Percentiles rank a stretch among this genome's conserved stretches.
Conservation (phyloP, 2,113 vertebrate genomes). For the Sceloporus undulatus region DNA sequence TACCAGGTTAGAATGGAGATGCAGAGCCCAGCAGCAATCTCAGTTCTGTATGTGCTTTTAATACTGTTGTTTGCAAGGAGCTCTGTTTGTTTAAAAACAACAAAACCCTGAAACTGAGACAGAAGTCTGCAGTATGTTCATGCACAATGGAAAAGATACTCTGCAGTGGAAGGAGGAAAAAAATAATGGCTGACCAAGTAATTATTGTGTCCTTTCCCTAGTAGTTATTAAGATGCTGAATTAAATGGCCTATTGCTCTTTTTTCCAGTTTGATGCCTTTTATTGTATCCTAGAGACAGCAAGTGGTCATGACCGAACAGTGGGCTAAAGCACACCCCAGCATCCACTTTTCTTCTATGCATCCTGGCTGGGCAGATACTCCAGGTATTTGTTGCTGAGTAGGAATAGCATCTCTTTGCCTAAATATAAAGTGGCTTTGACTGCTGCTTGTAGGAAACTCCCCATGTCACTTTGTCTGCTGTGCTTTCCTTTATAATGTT, state of each 20-base stretch:
- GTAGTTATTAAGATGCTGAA: background rate
- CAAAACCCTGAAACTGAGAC: background rate
- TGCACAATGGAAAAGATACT: background rate
- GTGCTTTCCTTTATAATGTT: background rate
- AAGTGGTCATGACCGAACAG: slow-evolving; percentile 85
- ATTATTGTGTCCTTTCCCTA: background rate
- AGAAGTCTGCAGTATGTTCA: too few relatives aligned
- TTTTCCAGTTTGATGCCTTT: slow-evolving; percentile 33
- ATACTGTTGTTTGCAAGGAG: background rate
- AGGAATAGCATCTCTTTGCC: fast-evolving
- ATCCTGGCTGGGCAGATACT: slow-evolving; percentile 87
- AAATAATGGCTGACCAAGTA: background rate
- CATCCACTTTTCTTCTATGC: slow-evolving; percentile 87
- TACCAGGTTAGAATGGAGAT: background rate
- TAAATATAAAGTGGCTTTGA: background rate
- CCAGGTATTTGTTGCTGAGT: slow-evolving; percentile 74
- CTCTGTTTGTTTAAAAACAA: background rate
- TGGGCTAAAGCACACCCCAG: slow-evolving; percentile 80
- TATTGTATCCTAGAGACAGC: slow-evolving; percentile 80
- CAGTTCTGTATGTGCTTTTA: background rate
- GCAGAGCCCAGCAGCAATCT: background rate
- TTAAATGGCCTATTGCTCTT: background rate
- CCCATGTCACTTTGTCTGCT: too few relatives aligned
- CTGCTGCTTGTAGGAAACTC: too few relatives aligned
- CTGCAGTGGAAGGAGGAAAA: background rate